Percentiles rank a stretch among this genome's conserved stretches.
Conservation (phyloP, 2,888 invertebrate genomes). For the Oscheius sp. region DNA sequence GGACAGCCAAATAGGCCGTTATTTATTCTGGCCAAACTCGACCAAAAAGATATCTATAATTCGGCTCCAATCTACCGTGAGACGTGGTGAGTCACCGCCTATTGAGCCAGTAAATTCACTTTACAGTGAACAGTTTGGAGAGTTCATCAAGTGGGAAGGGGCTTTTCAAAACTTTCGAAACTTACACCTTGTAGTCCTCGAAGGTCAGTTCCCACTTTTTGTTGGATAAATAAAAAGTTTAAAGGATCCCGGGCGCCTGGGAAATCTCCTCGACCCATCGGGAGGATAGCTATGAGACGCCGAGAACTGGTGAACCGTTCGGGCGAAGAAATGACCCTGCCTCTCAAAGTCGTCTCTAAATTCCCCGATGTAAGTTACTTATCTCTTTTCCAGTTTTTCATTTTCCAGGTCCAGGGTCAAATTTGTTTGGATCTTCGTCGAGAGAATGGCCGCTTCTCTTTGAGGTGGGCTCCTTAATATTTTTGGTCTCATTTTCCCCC, state of each 20-base stretch:
- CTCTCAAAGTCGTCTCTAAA: constrained; percentile 35
- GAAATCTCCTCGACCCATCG: constrained; percentile 38
- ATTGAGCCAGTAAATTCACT: neutral
- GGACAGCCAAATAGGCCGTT: constrained; percentile 27
- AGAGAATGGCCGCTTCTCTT: constrained; percentile 24
- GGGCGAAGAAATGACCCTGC: constrained; percentile 31
- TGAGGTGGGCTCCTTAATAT: constrained; percentile 15
- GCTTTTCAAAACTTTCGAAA: constrained; percentile 19
- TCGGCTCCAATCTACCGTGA: constrained; percentile 31
- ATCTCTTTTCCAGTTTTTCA: neutral
- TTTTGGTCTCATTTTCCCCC: neutral
- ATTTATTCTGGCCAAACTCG: constrained; percentile 34
- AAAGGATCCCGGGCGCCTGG: constrained; percentile 38
- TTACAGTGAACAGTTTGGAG: constrained; percentile 35
- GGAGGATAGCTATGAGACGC: constrained; percentile 33
- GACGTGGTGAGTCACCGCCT: constrained; percentile 15
- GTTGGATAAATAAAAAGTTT: neutral
- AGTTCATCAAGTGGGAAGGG: constrained; percentile 28
- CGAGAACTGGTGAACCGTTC: constrained; percentile 29
- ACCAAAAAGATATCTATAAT: constrained; percentile 34
- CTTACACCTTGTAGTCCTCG: constrained; percentile 39
- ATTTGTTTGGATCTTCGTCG: constrained; percentile 37
- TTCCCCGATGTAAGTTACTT: constrained; percentile 25
- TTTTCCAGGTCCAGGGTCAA: constrained; percentile 38
- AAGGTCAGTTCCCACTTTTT: constrained; percentile 23